Percentiles rank a stretch among this genome's conserved stretches.
Conservation (phyloP, 1,140 invertebrate genomes). For the Bombus balteatus region DNA sequence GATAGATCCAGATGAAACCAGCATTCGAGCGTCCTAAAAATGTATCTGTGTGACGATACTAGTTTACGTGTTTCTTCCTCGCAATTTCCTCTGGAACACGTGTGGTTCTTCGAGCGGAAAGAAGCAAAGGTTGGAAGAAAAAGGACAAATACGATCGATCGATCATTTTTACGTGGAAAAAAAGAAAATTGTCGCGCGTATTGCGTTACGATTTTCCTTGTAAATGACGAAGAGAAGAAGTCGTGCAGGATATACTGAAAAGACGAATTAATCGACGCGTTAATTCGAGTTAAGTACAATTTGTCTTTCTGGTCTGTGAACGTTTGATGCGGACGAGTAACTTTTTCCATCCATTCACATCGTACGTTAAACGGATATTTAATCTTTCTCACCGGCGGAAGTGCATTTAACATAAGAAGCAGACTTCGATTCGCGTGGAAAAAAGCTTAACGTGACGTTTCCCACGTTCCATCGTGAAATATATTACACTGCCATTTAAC, state of each 20-base stretch:
- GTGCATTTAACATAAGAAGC: background rate
- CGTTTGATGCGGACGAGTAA: background rate
- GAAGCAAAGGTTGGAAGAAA: too few species aligned
- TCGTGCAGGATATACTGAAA: too few species aligned
- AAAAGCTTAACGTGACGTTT: background rate
- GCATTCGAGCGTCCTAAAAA: background rate
- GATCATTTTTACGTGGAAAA: background rate
- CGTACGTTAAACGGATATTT: background rate
- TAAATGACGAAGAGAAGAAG: background rate
- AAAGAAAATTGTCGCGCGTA: background rate
- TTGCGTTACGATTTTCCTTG: background rate
- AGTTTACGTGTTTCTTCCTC: background rate
- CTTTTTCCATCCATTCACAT: background rate
- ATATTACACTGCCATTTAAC: conserved; percentile 18
- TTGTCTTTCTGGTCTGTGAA: background rate
- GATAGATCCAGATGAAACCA: conserved; percentile 27
- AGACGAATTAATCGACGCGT: background rate
- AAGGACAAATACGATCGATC: background rate
- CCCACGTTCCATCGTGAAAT: background rate
- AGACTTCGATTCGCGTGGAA: background rate
- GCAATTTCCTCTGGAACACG: background rate
- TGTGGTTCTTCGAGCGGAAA: background rate
- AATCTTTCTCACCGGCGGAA: background rate
- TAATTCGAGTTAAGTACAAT: background rate
- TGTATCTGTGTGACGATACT: background rate